These are phyloP conservation scores for Proterorhinus semilunaris DNA, from an alignment of 2,113 vertebrate species.

Conservation along the genomic window DNA sequence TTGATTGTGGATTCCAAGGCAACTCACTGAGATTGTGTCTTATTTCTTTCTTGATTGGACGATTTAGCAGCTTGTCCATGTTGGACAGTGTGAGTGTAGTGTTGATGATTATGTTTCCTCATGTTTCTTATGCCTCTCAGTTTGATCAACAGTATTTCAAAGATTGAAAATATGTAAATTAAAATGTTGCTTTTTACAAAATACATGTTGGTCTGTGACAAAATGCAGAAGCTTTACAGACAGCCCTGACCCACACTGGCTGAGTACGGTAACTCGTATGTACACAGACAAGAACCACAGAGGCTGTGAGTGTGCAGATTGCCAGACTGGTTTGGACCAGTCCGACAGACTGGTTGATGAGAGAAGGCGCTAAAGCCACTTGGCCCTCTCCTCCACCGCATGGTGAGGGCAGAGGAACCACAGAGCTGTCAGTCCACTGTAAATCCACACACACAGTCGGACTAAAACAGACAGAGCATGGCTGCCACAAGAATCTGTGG, in stretches of 20 bases:
- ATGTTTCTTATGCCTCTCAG: no score
- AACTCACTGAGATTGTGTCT: conserved; percentile 55
- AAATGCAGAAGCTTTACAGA: not conserved
- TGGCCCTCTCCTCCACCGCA: conserved; percentile 55
- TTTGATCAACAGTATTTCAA: not conserved
- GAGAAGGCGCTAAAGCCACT: conserved; percentile 68
- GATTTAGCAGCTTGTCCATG: conserved; percentile 50
- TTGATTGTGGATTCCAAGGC: conserved; percentile 57
- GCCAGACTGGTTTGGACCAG: conserved; percentile 55
- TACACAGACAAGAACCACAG: conserved; percentile 9
- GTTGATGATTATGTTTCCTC: not conserved
- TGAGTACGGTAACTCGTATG: conserved; percentile 14
- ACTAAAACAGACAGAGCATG: conserved; percentile 63
- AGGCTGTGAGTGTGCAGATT: conserved; percentile 30
- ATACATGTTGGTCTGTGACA: not conserved
- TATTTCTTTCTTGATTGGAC: conserved; percentile 49
- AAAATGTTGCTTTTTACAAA: not conserved
- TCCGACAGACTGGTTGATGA: conserved; percentile 62
- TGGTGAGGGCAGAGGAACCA: conserved; percentile 60
- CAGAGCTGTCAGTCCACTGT: conserved; percentile 62
- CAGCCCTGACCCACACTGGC: conserved; percentile 21
- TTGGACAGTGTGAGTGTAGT: conserved; percentile 27
- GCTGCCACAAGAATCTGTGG: conserved; percentile 76
- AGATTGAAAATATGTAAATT: not conserved
- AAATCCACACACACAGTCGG: conserved; percentile 62